Evolutionary conservation across 2,113 vertebrate genomes (phyloP).

Genomic region (Phocoena phocoena): DNA sequence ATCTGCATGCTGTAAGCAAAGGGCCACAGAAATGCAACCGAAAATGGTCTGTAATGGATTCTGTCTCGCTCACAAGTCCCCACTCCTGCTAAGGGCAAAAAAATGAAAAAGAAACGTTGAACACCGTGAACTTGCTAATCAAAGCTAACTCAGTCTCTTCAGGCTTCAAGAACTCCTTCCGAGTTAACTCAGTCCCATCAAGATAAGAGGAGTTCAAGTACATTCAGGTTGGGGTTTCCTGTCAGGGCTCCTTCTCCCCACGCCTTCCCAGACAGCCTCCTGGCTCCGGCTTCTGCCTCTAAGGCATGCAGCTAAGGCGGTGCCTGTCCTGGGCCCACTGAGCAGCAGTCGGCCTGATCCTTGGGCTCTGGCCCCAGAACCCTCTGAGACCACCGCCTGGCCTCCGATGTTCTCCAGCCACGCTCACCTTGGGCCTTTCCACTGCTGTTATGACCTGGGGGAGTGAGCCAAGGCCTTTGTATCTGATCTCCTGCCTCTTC

Average conservation of each 20-base stretch:
- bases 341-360: accelerated
- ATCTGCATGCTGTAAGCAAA: not conserved
- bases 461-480: not conserved
- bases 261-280: not conserved
- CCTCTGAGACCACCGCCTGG: not conserved
- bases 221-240: not conserved
- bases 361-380: not conserved
- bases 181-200: not conserved
- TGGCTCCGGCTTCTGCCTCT: not conserved
- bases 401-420: not conserved
- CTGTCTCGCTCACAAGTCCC: not conserved
- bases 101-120: not conserved
- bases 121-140: not conserved
- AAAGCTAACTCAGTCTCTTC: not conserved
- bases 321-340: not conserved
- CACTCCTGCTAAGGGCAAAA: not conserved
- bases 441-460: not conserved
- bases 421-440: not conserved
- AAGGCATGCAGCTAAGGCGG: accelerated
- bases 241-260: not conserved
- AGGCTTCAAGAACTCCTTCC: not conserved
- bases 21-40: not conserved
- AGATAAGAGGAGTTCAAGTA: not conserved
- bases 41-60: not conserved
- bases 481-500: not conserved